Base-by-base conservation (phyloP, 2,113 vertebrate species). In the Acinonyx jubatus region DNA sequence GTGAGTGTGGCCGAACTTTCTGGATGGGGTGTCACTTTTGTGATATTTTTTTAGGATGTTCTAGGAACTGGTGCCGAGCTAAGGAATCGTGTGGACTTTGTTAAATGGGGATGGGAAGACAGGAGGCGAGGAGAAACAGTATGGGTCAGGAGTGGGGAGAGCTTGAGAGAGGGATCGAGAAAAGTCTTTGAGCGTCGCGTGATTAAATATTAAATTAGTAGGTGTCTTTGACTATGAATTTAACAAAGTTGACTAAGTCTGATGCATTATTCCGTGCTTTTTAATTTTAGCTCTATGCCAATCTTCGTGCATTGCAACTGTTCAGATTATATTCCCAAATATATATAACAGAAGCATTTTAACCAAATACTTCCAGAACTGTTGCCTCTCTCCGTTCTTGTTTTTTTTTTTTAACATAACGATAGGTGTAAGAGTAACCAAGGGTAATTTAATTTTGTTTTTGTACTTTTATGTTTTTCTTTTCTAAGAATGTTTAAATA, bases 1-100 rank as follows among this genome's bases (percentile, higher is more conserved):
- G 97, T 98, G 36, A 97, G 97, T 95, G 92, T 2, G 0, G 2
- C 29, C 18, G 41, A 38, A 25, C 36, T 6, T 3, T 95, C 78
- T 23, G 79, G 48, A 23, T 5, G 45, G 85, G 71, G 33, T 0
- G 0, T 1, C 5, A 4, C 0, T 55, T n/a, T 11, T 1, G 23
- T 8, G 0, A 3, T 61, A 19, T 7, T 71, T 68, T 88, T 78
- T 61, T 5, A 52, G 94, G 38, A 16, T 13, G 50, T 68, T 97
- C 93, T 95, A 27, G 27, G 29, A 73, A 81, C 89, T 2, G 11
- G 38, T 27, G 18, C 38, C 57, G 21, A 76, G 16, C 31, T 80
- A 2, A 50, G 36, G 48, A 50, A 8, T 52, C 38, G 4, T 2
- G 0, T 1, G 7, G 55, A 93, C 78, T 82, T 89, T 23, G 45